Conservation (phyloP, 2,888 invertebrate genomes). For the Pecten maximus region DNA sequence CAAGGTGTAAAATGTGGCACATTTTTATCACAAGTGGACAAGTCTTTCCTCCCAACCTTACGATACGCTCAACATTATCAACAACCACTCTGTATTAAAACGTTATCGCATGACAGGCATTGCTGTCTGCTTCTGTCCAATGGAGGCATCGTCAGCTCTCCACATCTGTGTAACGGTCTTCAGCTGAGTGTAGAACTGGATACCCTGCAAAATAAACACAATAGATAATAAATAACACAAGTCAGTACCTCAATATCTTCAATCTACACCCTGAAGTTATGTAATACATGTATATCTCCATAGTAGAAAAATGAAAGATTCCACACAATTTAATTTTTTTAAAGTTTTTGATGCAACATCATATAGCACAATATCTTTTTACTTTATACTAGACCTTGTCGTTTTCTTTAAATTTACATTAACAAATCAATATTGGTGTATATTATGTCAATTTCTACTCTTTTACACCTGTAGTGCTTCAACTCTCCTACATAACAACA, state of each 20-base stretch:
- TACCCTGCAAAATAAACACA: slow-evolving; percentile 86
- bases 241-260: neutral
- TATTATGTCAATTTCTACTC: no score
- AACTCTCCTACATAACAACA: no score
- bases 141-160: slow-evolving; percentile 91
- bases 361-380: no score
- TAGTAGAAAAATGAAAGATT: no score
- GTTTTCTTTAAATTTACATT: no score
- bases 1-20: slow-evolving; percentile 11
- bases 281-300: no score
- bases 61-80: neutral
- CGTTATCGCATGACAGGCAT: slow-evolving; percentile 91
- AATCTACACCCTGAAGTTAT: no score
- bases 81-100: neutral
- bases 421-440: no score
- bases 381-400: no score
- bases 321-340: no score
- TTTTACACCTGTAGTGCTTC: no score
- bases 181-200: slow-evolving; percentile 98
- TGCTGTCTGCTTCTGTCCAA: slow-evolving; percentile 90
- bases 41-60: neutral
- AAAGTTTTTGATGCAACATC: no score
- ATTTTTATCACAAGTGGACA: neutral
- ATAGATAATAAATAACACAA: neutral
- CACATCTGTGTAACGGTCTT: slow-evolving; percentile 99